Conservation (phyloP, 2,113 vertebrate genomes). For the Alligator sinensis region DNA sequence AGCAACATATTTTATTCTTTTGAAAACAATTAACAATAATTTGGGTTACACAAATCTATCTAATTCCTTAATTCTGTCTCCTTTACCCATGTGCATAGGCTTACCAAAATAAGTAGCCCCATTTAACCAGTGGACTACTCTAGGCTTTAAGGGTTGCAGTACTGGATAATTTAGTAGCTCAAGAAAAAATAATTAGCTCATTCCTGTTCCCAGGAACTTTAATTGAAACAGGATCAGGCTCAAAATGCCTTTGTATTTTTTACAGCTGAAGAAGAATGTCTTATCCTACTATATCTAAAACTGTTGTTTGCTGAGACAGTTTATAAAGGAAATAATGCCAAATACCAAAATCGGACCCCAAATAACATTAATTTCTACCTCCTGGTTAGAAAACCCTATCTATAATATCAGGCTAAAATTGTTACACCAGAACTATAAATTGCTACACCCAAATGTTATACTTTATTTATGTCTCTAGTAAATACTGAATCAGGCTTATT, state of each 20-base stretch:
- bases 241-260: not conserved
- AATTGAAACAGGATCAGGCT: not conserved
- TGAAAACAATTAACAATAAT: not conserved
- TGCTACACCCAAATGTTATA: not conserved
- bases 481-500: not conserved
- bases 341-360: not conserved
- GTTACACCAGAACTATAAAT: not conserved
- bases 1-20: slow-evolving; percentile 31
- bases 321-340: not conserved
- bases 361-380: not conserved
- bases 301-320: not conserved
- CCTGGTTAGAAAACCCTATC: not conserved
- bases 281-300: not conserved
- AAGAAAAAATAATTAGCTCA: not conserved
- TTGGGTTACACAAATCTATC: not conserved
- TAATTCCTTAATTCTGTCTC: not conserved
- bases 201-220: not conserved
- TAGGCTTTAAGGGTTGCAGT: not conserved
- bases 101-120: not conserved
- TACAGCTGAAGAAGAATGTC: not conserved
- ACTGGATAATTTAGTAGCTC: not conserved
- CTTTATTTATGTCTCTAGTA: not conserved
- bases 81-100: not conserved
- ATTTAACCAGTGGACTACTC: not conserved
- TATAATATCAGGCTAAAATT: not conserved